Evolutionary conservation across 2,888 invertebrate species (phyloP).

Genomic region (Drosophila nr. perissopoda): DNA sequence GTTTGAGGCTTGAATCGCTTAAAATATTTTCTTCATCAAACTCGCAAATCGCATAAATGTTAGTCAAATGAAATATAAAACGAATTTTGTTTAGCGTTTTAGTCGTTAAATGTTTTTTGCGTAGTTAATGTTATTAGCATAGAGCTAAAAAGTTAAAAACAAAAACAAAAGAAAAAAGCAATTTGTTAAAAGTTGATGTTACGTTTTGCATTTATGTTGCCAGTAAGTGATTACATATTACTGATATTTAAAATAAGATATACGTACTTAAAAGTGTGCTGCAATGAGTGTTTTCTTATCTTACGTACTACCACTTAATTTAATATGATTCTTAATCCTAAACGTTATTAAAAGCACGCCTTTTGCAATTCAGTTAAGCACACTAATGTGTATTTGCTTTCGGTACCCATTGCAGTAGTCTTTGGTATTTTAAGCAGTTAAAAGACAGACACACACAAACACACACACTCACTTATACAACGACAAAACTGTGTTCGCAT

Average conservation of each 20-base stretch:
- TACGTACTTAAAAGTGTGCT: conserved; percentile 1
- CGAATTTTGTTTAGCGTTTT: conserved; percentile 68
- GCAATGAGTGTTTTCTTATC: conserved; percentile 12
- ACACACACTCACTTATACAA: conserved; percentile 37
- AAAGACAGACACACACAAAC: conserved; percentile 22
- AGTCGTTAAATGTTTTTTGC: conserved; percentile 58
- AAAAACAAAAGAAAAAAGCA: conserved; percentile 7
- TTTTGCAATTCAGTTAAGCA: background rate
- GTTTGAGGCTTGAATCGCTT: conserved; percentile 19
- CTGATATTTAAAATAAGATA: conserved; percentile 27
- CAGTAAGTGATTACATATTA: conserved; percentile 31
- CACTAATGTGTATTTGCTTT: conserved; percentile 4
- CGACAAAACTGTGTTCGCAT: conserved; percentile 60
- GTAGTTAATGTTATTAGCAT: conserved; percentile 58
- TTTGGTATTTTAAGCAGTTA: conserved; percentile 10
- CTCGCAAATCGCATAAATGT: conserved; percentile 32
- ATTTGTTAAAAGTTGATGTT: conserved; percentile 64
- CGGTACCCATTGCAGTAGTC: conserved; percentile 3
- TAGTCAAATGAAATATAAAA: conserved; percentile 44
- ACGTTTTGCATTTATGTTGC: conserved; percentile 74
- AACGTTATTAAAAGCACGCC: background rate
- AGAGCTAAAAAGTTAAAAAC: conserved; percentile 14
- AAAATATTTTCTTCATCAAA: conserved; percentile 23
- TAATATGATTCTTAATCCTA: background rate
- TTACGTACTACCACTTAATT: background rate